These are phyloP conservation scores for Apantesis nais DNA, from an alignment of 2,888 invertebrate genomes.

Conservation along the genomic window DNA sequence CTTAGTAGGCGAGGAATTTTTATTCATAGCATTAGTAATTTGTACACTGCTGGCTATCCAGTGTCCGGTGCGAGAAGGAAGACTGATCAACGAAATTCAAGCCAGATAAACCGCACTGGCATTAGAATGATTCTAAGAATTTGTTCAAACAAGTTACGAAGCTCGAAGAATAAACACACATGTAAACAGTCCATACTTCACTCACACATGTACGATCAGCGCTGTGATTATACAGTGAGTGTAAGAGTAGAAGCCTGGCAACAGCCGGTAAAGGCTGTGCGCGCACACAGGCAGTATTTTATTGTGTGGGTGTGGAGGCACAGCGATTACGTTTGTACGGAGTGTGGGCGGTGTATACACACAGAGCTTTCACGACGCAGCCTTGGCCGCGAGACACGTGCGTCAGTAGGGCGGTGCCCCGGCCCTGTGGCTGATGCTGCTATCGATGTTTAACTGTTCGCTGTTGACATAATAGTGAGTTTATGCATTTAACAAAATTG, in stretches of 20 bases:
- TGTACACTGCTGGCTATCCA: conserved; percentile 17
- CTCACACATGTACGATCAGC: conserved; percentile 53
- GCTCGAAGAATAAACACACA: conserved; percentile 59
- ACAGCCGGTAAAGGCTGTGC: conserved; percentile 39
- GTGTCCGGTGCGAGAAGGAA: conserved; percentile 51
- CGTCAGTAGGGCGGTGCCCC: conserved; percentile 71
- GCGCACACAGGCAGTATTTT: conserved; percentile 19
- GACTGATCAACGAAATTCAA: conserved; percentile 61
- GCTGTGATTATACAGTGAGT: conserved; percentile 38
- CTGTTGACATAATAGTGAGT: conserved; percentile 8
- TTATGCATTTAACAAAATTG: background rate
- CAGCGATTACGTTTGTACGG: conserved; percentile 25
- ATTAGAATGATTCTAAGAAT: conserved; percentile 77
- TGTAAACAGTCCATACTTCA: conserved; percentile 51
- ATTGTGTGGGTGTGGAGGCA: conserved; percentile 21
- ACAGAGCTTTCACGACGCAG: conserved; percentile 82
- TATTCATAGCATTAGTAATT: conserved; percentile 11
- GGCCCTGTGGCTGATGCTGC: conserved; percentile 46
- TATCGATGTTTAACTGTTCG: conserved; percentile 40
- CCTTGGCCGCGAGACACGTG: conserved; percentile 85
- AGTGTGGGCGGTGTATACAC: conserved; percentile 67
- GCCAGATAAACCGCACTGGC: conserved; percentile 62
- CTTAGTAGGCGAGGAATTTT: conserved; percentile 6
- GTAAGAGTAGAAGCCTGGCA: conserved; percentile 54
- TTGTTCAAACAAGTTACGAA: conserved; percentile 79